phyloP scores from a whole-genome alignment of 2,888 invertebrate genomes.

The Eilema sororculum region DNA sequence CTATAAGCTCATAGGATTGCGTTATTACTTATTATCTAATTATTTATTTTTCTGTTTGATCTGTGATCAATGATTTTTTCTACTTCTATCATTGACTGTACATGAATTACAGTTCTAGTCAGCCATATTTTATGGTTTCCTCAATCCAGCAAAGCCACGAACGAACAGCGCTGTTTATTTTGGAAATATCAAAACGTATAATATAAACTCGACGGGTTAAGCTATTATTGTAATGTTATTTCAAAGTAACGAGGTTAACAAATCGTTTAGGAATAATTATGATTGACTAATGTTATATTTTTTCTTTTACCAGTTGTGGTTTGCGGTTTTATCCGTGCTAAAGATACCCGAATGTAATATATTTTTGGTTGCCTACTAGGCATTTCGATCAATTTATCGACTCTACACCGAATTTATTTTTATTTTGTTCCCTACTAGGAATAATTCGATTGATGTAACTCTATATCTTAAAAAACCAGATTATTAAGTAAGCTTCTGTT shows the following conservation, averaged over 20 bases:
- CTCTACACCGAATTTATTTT: too few relatives aligned
- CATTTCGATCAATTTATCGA: too few relatives aligned
- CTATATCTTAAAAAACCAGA: too few relatives aligned
- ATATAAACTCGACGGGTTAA: constrained; percentile 12
- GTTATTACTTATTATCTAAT: too few relatives aligned
- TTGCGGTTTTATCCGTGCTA: background rate
- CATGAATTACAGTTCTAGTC: background rate
- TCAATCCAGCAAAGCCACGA: background rate
- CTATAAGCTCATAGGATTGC: too few relatives aligned
- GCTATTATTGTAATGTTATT: constrained; percentile 7
- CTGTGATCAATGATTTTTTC: too few relatives aligned
- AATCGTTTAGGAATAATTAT: constrained; percentile 3
- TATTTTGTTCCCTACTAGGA: too few relatives aligned
- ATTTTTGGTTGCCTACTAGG: too few relatives aligned
- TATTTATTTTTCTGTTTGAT: too few relatives aligned
- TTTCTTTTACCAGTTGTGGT: background rate
- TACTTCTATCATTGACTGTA: background rate
- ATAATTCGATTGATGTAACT: too few relatives aligned
- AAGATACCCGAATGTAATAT: background rate
- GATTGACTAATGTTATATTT: constrained; percentile 19
- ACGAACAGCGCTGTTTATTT: constrained; percentile 35
- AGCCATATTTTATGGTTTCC: constrained; percentile 6
- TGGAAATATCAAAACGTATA: constrained; percentile 31
- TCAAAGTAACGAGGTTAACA: constrained; percentile 3
- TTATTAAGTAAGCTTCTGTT: too few relatives aligned